Base-by-base conservation (phyloP, 2,888 invertebrate genomes). In the Rhogogaster chlorosoma region DNA sequence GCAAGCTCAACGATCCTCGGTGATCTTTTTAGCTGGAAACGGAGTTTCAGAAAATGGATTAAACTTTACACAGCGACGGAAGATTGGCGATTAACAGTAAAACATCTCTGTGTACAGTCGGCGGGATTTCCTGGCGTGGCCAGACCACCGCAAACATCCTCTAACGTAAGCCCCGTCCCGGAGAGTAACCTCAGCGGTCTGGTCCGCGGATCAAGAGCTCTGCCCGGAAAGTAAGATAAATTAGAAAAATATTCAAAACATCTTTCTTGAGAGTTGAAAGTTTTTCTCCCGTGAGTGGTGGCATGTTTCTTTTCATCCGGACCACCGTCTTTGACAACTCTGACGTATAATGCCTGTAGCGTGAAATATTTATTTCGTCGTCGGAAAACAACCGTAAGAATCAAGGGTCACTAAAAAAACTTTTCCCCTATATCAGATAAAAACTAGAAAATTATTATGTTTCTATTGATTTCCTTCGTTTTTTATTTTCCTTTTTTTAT, bases 201-300 rank as follows among this genome's bases (percentile, higher is more conserved):
- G 42, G 36, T 64, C 78, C 49, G 18, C n/a, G 84, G 84, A 78
- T 84, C 84, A 84, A 84, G 78, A 64, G 84, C 57, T 84, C 77
- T 64, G n/a, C 61, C 57, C 64, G 77, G 64, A 42, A 75, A 84
- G 84, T 49, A 84, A 84, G 84, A 84, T 84, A 84, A 84, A 84
- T 84, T 78, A 64, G 84, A 84, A 84, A 84, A 78, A 84, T 84
- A 84, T 84, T 84, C 84, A 84, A 84, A 84, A 78, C 64, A 67
- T 64, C 29, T 82, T 78, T 67, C 78, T 36, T 42, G 36, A 67
- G 64, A 61, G 80, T 80, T 77, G 42, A 38, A 61, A 77, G 57
- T 61, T 80, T 38, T 57, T 57, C 15, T 7, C 9, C 26, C 5
- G 49, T 38, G 32, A 67, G 15, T 67, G 67, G 67, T 67, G 32